Conservation (phyloP, 1,140 invertebrate species). For the Paraescarpia echinospica region DNA sequence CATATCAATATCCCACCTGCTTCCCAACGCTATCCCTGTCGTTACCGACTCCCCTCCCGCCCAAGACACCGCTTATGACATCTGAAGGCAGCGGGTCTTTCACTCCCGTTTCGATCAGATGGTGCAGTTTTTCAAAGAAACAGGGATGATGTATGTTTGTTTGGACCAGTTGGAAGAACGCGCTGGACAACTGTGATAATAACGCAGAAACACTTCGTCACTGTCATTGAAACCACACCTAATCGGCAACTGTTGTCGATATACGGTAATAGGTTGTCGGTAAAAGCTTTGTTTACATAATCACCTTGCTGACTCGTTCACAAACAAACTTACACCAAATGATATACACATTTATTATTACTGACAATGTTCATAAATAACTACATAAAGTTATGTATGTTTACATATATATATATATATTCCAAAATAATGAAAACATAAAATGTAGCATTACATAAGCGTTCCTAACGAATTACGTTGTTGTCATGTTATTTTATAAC, state of each 20-base stretch:
- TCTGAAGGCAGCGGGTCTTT: not conserved
- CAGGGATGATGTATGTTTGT: not conserved
- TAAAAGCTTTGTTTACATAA: not conserved
- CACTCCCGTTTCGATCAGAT: not conserved
- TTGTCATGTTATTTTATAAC: not conserved
- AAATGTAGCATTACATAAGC: too few species aligned
- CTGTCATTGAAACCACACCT: not conserved
- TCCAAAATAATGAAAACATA: too few species aligned
- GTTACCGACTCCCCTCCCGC: not conserved
- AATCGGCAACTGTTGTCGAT: not conserved
- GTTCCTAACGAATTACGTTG: not conserved
- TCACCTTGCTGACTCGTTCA: not conserved
- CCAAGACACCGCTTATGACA: not conserved
- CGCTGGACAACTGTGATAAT: not conserved
- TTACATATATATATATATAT: too few species aligned
- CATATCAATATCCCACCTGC: not conserved
- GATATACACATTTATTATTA: not conserved
- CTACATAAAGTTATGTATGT: too few species aligned
- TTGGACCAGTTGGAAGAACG: not conserved
- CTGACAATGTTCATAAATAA: not conserved
- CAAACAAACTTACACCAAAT: not conserved
- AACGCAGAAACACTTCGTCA: not conserved
- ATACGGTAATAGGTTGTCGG: not conserved
- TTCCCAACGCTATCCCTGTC: not conserved
- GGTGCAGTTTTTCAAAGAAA: not conserved